phyloP scores from a whole-genome alignment of 1,140 invertebrate genomes.

The Venturia canescens region DNA sequence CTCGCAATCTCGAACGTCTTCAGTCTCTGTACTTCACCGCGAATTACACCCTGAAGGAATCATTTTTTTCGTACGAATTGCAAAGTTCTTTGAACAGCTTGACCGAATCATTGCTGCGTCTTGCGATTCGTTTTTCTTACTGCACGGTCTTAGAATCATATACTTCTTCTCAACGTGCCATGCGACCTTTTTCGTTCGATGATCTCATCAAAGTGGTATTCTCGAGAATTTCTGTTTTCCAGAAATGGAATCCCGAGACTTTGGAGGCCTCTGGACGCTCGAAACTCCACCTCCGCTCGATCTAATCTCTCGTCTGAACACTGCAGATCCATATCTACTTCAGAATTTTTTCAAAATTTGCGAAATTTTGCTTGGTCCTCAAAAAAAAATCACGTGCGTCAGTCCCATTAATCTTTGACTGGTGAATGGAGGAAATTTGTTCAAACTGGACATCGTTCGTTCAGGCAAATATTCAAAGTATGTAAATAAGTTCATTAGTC shows the following conservation, averaged over 20 bases:
- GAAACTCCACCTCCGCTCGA: neutral
- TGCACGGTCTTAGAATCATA: neutral
- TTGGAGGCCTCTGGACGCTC: neutral
- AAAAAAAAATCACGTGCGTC: neutral
- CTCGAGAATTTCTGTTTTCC: neutral
- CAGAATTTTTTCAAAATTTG: neutral
- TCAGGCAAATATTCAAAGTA: too few species aligned
- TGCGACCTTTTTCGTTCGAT: neutral
- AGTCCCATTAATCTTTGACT: too few species aligned
- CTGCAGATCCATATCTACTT: neutral
- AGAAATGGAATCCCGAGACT: conserved; percentile 4
- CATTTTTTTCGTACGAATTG: neutral
- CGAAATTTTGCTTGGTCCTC: neutral
- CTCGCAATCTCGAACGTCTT: neutral
- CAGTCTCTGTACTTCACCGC: neutral
- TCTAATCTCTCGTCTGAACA: neutral
- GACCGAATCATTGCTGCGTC: neutral
- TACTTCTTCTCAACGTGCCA: neutral
- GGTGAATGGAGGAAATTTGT: too few species aligned
- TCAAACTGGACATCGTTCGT: too few species aligned
- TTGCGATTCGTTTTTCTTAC: neutral
- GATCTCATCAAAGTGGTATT: conserved; percentile 9
- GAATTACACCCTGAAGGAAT: neutral
- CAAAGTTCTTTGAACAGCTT: neutral
- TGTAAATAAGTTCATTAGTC: too few species aligned